Base-by-base conservation (phyloP, 2,797 vertebrate species). In the Neostethus bicornis region DNA sequence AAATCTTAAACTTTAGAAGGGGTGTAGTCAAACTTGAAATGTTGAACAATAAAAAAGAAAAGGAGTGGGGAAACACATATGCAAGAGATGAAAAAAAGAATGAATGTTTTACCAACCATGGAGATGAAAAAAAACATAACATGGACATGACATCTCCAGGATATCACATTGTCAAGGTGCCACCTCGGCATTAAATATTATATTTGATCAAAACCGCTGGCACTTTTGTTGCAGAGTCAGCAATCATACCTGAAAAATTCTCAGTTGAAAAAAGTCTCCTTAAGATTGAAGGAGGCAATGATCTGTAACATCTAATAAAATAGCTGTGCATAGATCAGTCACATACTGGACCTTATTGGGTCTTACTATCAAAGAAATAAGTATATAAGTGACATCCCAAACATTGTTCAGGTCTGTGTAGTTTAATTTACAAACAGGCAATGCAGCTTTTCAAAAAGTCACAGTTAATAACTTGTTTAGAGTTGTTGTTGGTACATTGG, bases 141-240 rank as follows among this genome's bases (percentile, higher is more conserved):
- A 6, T 24, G 17, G n/a, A 31, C 14, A n/a, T 9, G 5, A 11
- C 25, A 9, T 39, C 10, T 25, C 24, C 11, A 2, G 26, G 11
- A 28, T 13, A 17, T 41, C 4, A 5, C 49, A 25, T 23, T 55
- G 45, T 41, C 45, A 10, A 58, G 55, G 19, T 39, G 55, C 48
- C 45, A 39, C 25, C 11, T 39, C 19, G 25, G 8, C 32, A 14
- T 13, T 45, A n/a, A 45, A 53, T 14, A 9, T 16, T 8, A n/a
- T 23, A 10, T 3, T 37, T 21, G 25, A 3, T 23, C 13, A 39
- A n/a, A 8, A 20, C 7, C 24, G 6, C 24, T 12, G 11, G 37
- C 17, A 53, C 2, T 13, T n/a, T 14, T 5, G 6, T 16, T 23
- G 10, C 34, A 51, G 23, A 26, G 3, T 16, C 3, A 41, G 37